Conservation (phyloP, 1,140 invertebrate species). For the Drosophila kohkoa region DNA sequence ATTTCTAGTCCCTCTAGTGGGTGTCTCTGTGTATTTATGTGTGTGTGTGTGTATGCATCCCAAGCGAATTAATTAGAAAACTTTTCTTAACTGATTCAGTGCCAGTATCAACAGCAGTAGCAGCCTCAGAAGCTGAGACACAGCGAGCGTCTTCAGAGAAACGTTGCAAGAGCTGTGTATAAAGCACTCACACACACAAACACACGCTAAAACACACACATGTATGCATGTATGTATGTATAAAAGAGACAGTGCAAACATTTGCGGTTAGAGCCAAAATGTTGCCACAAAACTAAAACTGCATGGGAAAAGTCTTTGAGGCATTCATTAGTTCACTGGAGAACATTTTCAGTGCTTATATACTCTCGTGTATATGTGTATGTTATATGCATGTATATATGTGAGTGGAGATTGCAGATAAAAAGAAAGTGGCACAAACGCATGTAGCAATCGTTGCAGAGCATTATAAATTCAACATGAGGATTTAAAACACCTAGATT, state of each 20-base stretch:
- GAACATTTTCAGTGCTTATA: slow-evolving; percentile 35
- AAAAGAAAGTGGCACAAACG: slow-evolving; percentile 36
- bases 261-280: slow-evolving; percentile 48
- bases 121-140: slow-evolving; percentile 27
- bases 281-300: slow-evolving; percentile 43
- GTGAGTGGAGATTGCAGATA: slow-evolving; percentile 27
- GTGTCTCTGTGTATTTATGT: slow-evolving; percentile 10
- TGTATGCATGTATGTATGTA: not conserved
- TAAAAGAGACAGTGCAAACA: slow-evolving; percentile 37
- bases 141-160: slow-evolving; percentile 52
- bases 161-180: slow-evolving; percentile 13
- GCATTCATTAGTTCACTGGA: slow-evolving; percentile 48
- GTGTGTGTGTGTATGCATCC: slow-evolving; percentile 49
- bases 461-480: slow-evolving; percentile 44
- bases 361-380: slow-evolving; percentile 19
- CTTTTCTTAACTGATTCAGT: slow-evolving; percentile 81
- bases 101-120: slow-evolving; percentile 57
- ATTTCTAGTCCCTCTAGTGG: slow-evolving; percentile 15
- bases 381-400: slow-evolving; percentile 19
- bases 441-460: slow-evolving; percentile 23
- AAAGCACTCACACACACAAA: slow-evolving; percentile 18
- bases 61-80: slow-evolving; percentile 81
- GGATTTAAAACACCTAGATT: slow-evolving; percentile 36
- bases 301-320: slow-evolving; percentile 47
- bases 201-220: slow-evolving; percentile 21